phyloP scores from a whole-genome alignment of 2,113 vertebrate genomes.

The Turdus rufiventris region DNA sequence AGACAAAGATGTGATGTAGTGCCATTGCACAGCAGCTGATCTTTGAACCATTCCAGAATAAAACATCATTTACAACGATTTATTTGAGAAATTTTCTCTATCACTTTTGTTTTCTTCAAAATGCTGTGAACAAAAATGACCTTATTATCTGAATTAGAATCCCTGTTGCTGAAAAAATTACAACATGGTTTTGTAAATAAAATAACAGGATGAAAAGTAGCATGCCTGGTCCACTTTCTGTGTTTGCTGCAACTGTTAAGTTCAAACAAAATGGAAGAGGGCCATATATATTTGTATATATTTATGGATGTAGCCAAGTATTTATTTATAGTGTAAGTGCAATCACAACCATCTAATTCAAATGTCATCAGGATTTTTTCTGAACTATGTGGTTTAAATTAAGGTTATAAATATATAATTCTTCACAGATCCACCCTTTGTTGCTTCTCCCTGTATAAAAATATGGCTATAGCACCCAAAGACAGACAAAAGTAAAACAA shows the following conservation, averaged over 20 bases:
- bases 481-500: background rate
- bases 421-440: background rate
- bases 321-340: background rate
- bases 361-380: background rate
- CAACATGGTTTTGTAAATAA: background rate
- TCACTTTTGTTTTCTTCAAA: background rate
- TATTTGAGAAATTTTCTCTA: background rate
- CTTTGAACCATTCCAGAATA: conserved; percentile 16
- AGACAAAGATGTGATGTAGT: background rate
- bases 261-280: background rate
- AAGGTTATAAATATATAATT: background rate
- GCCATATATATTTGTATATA: background rate
- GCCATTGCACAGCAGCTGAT: background rate
- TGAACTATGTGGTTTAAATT: background rate
- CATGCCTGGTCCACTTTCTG: background rate
- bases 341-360: background rate
- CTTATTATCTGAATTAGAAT: background rate
- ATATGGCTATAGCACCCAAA: background rate
- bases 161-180: background rate
- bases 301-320: background rate
- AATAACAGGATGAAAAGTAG: background rate
- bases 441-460: background rate
- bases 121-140: background rate
- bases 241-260: background rate
- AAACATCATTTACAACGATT: background rate